These are phyloP conservation scores for Sorex fumeus DNA, from an alignment of 2,113 vertebrate genomes.

Conservation along the genomic window DNA sequence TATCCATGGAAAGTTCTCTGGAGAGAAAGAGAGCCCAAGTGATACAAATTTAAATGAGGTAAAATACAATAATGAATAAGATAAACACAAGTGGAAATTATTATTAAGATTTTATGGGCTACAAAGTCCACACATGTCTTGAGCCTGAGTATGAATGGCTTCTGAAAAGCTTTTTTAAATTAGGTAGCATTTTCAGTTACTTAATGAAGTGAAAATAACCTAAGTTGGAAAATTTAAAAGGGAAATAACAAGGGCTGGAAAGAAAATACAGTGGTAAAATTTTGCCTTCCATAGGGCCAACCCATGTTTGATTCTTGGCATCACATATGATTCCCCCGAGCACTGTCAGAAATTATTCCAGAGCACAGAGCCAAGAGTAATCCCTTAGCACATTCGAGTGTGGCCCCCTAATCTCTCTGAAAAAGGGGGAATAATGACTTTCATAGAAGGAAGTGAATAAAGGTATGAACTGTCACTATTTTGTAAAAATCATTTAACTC, in stretches of 20 bases:
- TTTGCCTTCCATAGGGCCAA: too few relatives aligned
- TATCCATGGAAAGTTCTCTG: neutral
- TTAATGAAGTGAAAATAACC: neutral
- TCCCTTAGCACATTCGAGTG: too few relatives aligned
- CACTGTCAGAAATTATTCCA: too few relatives aligned
- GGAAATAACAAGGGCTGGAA: neutral
- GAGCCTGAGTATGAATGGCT: neutral
- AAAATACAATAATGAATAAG: neutral
- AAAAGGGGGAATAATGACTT: neutral
- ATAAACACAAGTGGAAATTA: neutral
- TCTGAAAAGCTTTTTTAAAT: neutral
- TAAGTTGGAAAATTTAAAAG: neutral
- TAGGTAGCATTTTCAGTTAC: neutral
- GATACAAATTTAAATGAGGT: constrained; percentile 25
- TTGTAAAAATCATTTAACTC: constrained; percentile 20
- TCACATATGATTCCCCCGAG: too few relatives aligned
- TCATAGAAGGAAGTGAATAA: neutral
- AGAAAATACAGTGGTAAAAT: neutral
- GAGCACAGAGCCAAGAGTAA: too few relatives aligned
- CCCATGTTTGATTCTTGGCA: too few relatives aligned
- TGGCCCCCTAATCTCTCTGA: too few relatives aligned
- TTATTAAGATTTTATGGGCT: neutral
- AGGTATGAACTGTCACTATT: neutral
- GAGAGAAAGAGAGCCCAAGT: neutral
- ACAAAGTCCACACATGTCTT: neutral